Percentiles rank a stretch among this genome's conserved stretches.
phyloP scores from a whole-genome alignment of 2,797 vertebrate species.

The Carapus acus region DNA sequence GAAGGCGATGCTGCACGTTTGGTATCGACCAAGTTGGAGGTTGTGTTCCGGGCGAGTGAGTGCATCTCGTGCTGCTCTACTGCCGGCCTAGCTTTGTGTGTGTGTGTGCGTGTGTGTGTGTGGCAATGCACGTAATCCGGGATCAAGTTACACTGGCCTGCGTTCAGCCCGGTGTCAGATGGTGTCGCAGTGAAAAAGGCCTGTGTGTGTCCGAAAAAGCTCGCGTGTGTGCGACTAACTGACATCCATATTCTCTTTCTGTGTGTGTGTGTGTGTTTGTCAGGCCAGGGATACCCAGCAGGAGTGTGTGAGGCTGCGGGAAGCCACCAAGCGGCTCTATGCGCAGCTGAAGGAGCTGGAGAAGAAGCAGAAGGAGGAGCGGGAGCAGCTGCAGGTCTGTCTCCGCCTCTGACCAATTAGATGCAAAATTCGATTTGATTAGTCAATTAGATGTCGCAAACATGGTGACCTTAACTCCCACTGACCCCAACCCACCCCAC shows the following conservation, averaged over 20 bases:
- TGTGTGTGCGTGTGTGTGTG: slow-evolving; percentile 6
- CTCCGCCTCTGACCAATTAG: too few relatives aligned
- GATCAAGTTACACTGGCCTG: slow-evolving; percentile 31
- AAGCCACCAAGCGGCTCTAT: slow-evolving; percentile 68
- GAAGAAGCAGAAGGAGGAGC: slow-evolving; percentile 75
- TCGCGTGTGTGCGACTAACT: too few relatives aligned
- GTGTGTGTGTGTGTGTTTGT: slow-evolving; percentile 12
- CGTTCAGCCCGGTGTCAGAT: slow-evolving; percentile 21
- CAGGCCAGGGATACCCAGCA: slow-evolving; percentile 60
- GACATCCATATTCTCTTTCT: slow-evolving; percentile 10
- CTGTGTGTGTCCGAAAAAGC: neutral
- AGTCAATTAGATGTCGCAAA: too few relatives aligned
- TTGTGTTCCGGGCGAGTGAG: slow-evolving; percentile 16
- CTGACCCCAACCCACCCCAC: too few relatives aligned
- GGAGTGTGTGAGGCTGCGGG: slow-evolving; percentile 67
- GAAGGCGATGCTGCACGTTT: slow-evolving; percentile 26
- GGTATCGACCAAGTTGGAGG: too few relatives aligned
- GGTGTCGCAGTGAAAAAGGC: neutral
- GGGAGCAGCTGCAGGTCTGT: slow-evolving; percentile 70
- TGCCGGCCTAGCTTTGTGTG: too few relatives aligned
- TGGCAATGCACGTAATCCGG: slow-evolving; percentile 14
- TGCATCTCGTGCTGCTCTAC: neutral
- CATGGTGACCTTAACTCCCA: too few relatives aligned
- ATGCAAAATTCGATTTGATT: too few relatives aligned
- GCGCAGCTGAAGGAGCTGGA: slow-evolving; percentile 78